Conservation (phyloP, 2,113 vertebrate genomes). For the Macheiramphus alcinus region DNA sequence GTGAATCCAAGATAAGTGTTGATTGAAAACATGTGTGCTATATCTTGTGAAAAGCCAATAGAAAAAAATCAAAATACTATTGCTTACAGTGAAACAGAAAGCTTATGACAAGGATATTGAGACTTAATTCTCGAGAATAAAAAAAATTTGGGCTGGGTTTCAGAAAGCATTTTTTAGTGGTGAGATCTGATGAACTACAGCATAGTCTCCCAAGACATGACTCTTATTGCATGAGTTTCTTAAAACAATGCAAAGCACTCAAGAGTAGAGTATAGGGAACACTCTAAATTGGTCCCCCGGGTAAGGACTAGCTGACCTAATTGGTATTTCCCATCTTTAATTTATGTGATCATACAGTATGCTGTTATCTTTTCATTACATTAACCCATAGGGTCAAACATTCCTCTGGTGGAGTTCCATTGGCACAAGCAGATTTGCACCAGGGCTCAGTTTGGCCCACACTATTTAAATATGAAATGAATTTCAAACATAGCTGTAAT, state of each 20-base stretch:
- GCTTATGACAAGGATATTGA: background rate
- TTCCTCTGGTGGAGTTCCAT: constrained; percentile 18
- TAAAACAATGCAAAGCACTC: constrained; percentile 61
- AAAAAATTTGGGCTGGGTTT: background rate
- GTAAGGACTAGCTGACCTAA: constrained; percentile 56
- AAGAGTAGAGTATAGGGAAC: constrained; percentile 26
- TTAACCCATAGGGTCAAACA: constrained; percentile 54
- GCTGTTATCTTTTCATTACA: constrained; percentile 64
- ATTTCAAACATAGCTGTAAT: constrained; percentile 5
- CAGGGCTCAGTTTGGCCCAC: background rate
- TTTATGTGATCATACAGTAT: constrained; percentile 58
- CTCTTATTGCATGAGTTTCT: background rate
- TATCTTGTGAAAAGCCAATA: background rate
- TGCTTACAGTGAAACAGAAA: background rate
- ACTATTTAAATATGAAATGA: background rate
- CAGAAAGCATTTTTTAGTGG: background rate
- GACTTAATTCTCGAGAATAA: background rate
- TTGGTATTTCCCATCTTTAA: constrained; percentile 63
- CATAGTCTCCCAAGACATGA: background rate
- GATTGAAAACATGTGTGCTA: background rate
- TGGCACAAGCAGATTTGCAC: constrained; percentile 2
- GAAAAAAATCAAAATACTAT: background rate
- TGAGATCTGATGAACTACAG: background rate
- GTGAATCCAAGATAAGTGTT: background rate
- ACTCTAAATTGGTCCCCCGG: constrained; percentile 33